Evolutionary conservation across 2,888 invertebrate genomes (phyloP), one percentile per base, ranked within the genome.

Genomic region (Sarcophaga subvicina): DNA sequence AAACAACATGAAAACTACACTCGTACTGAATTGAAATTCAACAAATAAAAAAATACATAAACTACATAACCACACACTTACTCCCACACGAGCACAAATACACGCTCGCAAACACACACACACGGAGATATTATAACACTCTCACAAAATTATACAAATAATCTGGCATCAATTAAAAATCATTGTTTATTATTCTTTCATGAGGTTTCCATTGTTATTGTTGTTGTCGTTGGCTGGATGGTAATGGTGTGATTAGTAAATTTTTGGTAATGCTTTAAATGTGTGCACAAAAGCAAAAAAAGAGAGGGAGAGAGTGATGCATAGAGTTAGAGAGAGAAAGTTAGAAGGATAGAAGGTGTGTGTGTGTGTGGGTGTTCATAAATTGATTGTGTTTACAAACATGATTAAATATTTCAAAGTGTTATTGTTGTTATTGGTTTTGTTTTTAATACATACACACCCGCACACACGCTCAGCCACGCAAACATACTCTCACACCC

Each of bases 161-260:
- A 49, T 77, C 63, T 70, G 25, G 69, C 79, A 79, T 64, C 79
- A 79, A 73, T 80, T 80, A 75, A 76, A 82, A 84, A 80, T 84
- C 64, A 75, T 71, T 84, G 80, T 84, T 80, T 83, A 71, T 84
- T 70, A 79, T 80, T 80, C 47, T 64, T 79, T 83, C 70, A 79
- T 72, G 70, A 62, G 78, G 25, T 67, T 62, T 70, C 20, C 59
- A 17, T 77, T 20, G 20, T 20, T 71, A 20, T 63, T 73, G 64
- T 80, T 86, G 54, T 59, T 77, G 63, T 71, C 59, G 54, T 37
- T 83, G 25, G 25, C 17, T 54, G 54, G 25, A 37, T 73, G 63
- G 22, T 12, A 72, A 64, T 75, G 84, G 62, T 75, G 60, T 73
- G 49, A 70, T 70, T 75, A 79, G 27, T 59, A 66, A 69, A n/a